Evolutionary conservation across 1,140 invertebrate genomes (phyloP), one percentile per base, ranked within the genome.

Genomic region (Ectropis grisescens): DNA sequence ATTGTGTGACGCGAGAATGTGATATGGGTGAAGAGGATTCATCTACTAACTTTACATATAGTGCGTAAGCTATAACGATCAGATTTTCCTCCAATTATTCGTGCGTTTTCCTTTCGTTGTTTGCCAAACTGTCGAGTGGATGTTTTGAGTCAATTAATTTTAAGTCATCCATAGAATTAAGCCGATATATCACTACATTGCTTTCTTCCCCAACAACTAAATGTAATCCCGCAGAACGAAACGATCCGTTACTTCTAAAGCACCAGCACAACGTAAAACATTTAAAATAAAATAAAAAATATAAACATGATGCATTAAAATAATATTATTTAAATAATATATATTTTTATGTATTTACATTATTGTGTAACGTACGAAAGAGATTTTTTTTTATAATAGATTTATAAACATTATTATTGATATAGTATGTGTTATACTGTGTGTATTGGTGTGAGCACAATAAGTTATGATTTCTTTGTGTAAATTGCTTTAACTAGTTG

Each of bases 101-200:
- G 16, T 19, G 16, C 16, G 24, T 26, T n/a, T 26, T 10, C 24
- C 6, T 2, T 26, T 26, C 6, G 4, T 26, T 26, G 24, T 26
- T 26, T 26, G 24, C 24, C 24, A 26, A 62, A 68, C 39, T 47
- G 39, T 58, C 45, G 43, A 61, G 52, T 52, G 46, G 61, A 60
- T 37, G 40, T 60, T 71, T 64, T 60, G 41, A 72, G 75, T 80
- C 71, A 80, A 80, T 80, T 80, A 80, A 60, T 71, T 80, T 80
- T 72, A 76, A 80, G 75, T 80, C 71, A 80, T 76, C 60, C 67
- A 66, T 80, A 76, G 59, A 31, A 13, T 46, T 66, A 74, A 69
- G 66, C 53, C 45, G 53, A 50, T 44, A 34, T 51, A 48, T 55
- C 45, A 40, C 41, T 37, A 48, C 55, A 64, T 67, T 54, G 68